Conservation (phyloP, 2,113 vertebrate genomes). For the Notothenia rossii region DNA sequence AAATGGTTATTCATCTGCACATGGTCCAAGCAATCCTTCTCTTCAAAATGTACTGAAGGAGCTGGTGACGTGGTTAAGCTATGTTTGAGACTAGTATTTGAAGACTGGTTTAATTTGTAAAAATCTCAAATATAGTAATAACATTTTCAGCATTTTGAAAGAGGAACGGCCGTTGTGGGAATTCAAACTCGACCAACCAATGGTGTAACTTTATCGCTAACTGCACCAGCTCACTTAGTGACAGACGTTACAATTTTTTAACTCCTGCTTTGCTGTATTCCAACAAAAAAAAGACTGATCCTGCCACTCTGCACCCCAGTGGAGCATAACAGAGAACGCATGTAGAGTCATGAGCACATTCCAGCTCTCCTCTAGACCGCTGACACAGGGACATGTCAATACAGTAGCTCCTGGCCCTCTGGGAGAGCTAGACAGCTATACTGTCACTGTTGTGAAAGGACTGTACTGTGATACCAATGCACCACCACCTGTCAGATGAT, state of each 20-base stretch:
- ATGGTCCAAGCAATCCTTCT: neutral
- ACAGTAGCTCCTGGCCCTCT: conserved; percentile 57
- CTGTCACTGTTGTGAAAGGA: conserved; percentile 54
- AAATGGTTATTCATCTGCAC: neutral
- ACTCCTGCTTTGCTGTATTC: too few species aligned
- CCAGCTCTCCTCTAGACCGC: conserved; percentile 61
- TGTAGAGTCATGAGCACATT: conserved; percentile 78
- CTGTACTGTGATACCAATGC: conserved; percentile 27
- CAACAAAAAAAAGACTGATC: conserved; percentile 24
- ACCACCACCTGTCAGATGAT: conserved; percentile 35
- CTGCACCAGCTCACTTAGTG: neutral
- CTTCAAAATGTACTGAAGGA: neutral
- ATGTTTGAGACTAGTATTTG: neutral
- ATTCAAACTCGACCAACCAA: neutral
- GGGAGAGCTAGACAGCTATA: conserved; percentile 48
- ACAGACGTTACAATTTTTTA: neutral
- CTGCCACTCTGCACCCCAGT: conserved; percentile 51
- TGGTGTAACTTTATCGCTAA: neutral
- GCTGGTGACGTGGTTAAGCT: neutral
- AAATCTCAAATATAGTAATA: too few species aligned
- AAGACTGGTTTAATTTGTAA: too few species aligned
- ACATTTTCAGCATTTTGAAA: neutral
- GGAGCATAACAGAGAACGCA: conserved; percentile 60
- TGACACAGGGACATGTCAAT: conserved; percentile 74
- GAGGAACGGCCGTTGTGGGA: neutral